Evolutionary conservation across 1,140 invertebrate species (phyloP), one percentile per base, ranked within the genome.

Genomic region (Tachypleus tridentatus): DNA sequence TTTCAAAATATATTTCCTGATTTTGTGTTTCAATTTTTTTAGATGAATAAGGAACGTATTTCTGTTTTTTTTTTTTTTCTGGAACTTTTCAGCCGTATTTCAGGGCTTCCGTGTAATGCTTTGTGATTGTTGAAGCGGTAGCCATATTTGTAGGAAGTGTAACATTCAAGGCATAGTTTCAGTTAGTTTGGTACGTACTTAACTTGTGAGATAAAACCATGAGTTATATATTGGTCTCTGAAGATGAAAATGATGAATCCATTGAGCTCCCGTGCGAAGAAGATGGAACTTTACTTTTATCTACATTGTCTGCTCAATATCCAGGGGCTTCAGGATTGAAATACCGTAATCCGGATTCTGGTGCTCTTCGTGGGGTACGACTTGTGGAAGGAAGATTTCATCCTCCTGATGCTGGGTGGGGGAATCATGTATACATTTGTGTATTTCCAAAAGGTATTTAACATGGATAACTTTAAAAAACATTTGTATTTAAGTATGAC

Each of bases 321-420:
- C 93, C 93, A 58, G 91, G 91, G 67, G 89, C 91, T 57, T 92
- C 89, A 76, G 94, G 93, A 47, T 81, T 98, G 57, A 97, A 97
- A 82, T 97, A 92, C 79, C 82, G 92, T 65, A 92, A 83, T 72
- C 85, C 88, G 6, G 91, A 93, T 67, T 89, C 87, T 29, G 86
- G 89, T 70, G 83, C 86, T 49, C 86, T 91, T 77, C 82, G 94
- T 66, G 93, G 92, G 58, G 88, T 97, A 47, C 81, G 92, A 68
- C 81, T 94, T 64, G 88, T 85, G 68, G 91, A 96, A 73, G 89
- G 89, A 58, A 83, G 86, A 71, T 81, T 97, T 53, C 88, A 93
- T 80, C 85, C 91, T 49, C 89, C 90, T 61, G 89, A 91, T 72
- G 85, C 86, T 76, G 90, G 89, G 73, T 97, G 94, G 94, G 89